Evolutionary conservation across 2,113 vertebrate genomes (phyloP), one percentile per base, ranked within the genome.

Genomic region (Nicator chloris): DNA sequence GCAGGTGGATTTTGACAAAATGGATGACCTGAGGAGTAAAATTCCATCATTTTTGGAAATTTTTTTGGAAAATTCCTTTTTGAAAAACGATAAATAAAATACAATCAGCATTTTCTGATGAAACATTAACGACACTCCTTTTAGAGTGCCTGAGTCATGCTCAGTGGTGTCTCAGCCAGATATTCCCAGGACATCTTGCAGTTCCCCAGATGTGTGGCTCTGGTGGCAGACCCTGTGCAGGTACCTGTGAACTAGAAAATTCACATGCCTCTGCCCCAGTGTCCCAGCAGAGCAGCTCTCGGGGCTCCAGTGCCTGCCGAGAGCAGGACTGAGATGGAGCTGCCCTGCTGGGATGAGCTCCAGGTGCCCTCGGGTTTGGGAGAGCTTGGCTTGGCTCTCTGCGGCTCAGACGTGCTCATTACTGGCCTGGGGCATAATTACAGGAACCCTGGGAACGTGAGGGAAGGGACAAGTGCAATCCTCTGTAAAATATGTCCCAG

Each of bases 301-400:
- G 44, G 49, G 35, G 33, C 3, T 6, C 21, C 22, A 5, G 12
- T 1, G 37, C 20, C 44, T 44, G 64, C n/a, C 51, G 42, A 10
- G 26, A 17, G 7, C 27, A 17, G 11, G 35, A 33, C 15, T 31
- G 6, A 21, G 68, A 4, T 27, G 63, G 27, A 44, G 45, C 45
- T 77, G 71, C 35, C 27, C 64, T 13, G 0, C 0, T 26, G 42
- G 61, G 61, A 31, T 50, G 35, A 66, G 31, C 51, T 33, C 60
- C 69, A n/a, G 10, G 10, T n/a, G 30, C 59, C 18, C 1, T 2
- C 0, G 0, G 28, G 6, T 4, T 31, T 8, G 30, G 1, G 8
- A 61, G 39, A 23, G 21, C 49, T 22, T 54, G 21, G 14, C 45
- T 13, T 8, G 49, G 61, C 77, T 89, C 51, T 22, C n/a, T 13